Evolutionary conservation across 1,140 invertebrate genomes (phyloP).

Genomic region (Heliconius hewitsoni): DNA sequence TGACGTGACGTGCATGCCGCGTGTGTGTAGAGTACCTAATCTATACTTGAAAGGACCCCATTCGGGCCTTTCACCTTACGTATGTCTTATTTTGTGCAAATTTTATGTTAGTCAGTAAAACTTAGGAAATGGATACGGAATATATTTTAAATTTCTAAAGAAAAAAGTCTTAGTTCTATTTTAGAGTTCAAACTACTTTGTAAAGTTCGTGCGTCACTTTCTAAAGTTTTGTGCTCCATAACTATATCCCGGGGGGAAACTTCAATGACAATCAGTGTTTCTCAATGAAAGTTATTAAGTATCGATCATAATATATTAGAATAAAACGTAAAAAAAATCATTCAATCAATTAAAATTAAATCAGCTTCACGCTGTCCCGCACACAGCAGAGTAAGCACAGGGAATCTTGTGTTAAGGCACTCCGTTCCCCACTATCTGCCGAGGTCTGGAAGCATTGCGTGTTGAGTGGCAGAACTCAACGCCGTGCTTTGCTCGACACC

Average conservation of each 20-base stretch:
- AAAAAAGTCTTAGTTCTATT: neutral
- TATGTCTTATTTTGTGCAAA: conserved; percentile 56
- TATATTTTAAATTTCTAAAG: neutral
- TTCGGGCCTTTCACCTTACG: conserved; percentile 61
- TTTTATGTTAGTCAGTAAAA: neutral
- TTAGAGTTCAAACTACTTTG: neutral
- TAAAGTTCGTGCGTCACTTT: neutral
- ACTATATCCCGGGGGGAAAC: neutral
- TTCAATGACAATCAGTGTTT: neutral
- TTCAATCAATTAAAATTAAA: too few species aligned
- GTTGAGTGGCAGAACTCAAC: too few species aligned
- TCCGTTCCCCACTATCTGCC: too few species aligned
- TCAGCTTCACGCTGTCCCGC: too few species aligned
- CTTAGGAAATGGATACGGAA: neutral
- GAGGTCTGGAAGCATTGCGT: too few species aligned
- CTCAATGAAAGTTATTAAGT: neutral
- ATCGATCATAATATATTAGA: neutral
- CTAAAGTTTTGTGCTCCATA: neutral
- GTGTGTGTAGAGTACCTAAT: conserved; percentile 70
- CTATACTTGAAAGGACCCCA: conserved; percentile 55
- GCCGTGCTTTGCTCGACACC: too few species aligned
- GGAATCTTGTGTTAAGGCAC: too few species aligned
- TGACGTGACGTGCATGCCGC: conserved; percentile 72
- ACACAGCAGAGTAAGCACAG: too few species aligned
- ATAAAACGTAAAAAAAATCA: neutral